phyloP scores from a whole-genome alignment of 2,797 vertebrate species.

The Pseudochirops cupreus region DNA sequence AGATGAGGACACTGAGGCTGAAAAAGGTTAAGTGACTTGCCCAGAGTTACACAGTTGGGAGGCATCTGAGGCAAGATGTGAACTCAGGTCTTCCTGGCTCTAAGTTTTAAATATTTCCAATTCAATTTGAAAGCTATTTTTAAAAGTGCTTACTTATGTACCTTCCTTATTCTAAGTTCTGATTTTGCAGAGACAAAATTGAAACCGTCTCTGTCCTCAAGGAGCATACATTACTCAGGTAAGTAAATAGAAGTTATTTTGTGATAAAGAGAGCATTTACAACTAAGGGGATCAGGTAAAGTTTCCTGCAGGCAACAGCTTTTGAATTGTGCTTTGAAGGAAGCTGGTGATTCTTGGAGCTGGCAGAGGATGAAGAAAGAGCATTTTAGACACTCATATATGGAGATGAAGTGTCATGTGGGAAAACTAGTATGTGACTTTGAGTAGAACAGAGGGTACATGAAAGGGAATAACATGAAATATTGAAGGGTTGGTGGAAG shows the following conservation, averaged over 20 bases:
- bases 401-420: not conserved
- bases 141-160: not conserved
- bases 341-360: not conserved
- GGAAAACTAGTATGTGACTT: not conserved
- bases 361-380: not conserved
- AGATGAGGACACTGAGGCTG: not conserved
- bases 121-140: not conserved
- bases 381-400: not conserved
- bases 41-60: not conserved
- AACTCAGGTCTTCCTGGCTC: not conserved
- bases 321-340: not conserved
- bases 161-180: not conserved
- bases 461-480: not conserved
- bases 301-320: not conserved
- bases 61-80: not conserved
- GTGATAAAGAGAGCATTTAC: not conserved
- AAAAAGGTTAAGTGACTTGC: not conserved
- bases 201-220: not conserved
- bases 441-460: not conserved
- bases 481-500: not conserved
- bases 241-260: not conserved
- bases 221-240: not conserved
- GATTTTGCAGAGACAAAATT: not conserved
- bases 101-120: not conserved
- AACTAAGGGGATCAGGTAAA: not conserved